Conservation (phyloP, 2,113 vertebrate genomes). For the Sylvietta virens region DNA sequence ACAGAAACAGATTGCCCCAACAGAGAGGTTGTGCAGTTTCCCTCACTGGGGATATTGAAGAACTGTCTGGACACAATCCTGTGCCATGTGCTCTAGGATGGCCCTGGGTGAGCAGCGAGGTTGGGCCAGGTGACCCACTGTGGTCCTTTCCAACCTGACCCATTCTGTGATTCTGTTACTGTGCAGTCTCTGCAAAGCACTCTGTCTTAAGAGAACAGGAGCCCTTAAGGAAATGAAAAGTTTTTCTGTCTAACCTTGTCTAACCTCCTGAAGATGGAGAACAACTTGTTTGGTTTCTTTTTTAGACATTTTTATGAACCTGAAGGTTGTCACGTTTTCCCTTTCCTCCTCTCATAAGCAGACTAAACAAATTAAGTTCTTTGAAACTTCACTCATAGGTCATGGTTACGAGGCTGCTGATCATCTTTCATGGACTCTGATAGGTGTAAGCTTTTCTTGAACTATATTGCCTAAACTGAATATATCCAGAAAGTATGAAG, state of each 20-base stretch:
- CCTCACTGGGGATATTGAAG: background rate
- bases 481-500: background rate
- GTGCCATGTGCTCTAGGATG: background rate
- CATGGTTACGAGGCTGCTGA: background rate
- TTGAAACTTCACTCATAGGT: background rate
- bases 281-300: background rate
- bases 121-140: background rate
- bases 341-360: background rate
- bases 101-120: fast-evolving
- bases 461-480: background rate
- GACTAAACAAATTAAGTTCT: background rate
- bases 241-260: background rate
- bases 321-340: background rate
- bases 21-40: background rate
- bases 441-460: background rate
- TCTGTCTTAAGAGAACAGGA: background rate
- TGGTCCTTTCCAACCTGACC: background rate
- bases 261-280: background rate
- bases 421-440: background rate
- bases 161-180: background rate
- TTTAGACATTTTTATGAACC: background rate
- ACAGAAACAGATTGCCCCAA: background rate
- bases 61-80: background rate
- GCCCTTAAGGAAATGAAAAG: background rate
- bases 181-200: background rate